Evolutionary conservation across 2,888 invertebrate species (phyloP).

Genomic region (Acronicta aceris): DNA sequence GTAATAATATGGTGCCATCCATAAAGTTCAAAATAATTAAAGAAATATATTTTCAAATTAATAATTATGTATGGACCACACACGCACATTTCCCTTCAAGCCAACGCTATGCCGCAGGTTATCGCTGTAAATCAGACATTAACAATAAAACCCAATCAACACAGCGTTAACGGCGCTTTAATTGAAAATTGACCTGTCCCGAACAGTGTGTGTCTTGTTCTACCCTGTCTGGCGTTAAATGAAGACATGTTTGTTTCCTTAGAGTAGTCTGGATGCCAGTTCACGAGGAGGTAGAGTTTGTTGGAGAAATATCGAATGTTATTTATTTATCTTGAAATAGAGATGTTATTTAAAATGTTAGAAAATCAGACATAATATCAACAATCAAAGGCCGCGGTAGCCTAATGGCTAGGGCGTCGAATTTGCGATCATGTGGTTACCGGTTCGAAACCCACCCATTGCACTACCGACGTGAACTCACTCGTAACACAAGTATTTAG

Average conservation of each 20-base stretch:
- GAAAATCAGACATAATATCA: too few relatives aligned
- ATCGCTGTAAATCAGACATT: slow-evolving; percentile 39
- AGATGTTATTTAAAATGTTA: slow-evolving; percentile 27
- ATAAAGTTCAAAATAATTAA: too few relatives aligned
- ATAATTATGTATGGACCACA: not conserved
- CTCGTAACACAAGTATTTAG: too few relatives aligned
- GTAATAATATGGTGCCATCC: too few relatives aligned
- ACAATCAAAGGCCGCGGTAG: too few relatives aligned
- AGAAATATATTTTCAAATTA: too few relatives aligned
- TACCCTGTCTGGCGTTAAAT: slow-evolving; percentile 36
- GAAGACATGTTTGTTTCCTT: slow-evolving; percentile 54
- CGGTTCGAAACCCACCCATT: too few relatives aligned
- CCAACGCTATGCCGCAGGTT: slow-evolving; percentile 6
- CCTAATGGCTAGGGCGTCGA: too few relatives aligned
- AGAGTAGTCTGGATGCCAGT: slow-evolving; percentile 38
- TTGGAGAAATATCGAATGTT: slow-evolving; percentile 27
- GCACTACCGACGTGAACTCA: too few relatives aligned
- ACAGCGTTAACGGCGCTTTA: slow-evolving; percentile 44
- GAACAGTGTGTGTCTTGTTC: slow-evolving; percentile 55
- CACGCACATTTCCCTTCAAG: slow-evolving; percentile 1
- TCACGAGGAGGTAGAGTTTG: slow-evolving; percentile 15
- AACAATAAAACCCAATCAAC: slow-evolving; percentile 53
- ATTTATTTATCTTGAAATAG: slow-evolving; percentile 1
- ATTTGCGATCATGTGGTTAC: too few relatives aligned
- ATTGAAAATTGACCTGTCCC: slow-evolving; percentile 65